Percentiles rank a stretch among this genome's conserved stretches.
phyloP scores from a whole-genome alignment of 2,797 vertebrate genomes.

The Molossus molossus region DNA sequence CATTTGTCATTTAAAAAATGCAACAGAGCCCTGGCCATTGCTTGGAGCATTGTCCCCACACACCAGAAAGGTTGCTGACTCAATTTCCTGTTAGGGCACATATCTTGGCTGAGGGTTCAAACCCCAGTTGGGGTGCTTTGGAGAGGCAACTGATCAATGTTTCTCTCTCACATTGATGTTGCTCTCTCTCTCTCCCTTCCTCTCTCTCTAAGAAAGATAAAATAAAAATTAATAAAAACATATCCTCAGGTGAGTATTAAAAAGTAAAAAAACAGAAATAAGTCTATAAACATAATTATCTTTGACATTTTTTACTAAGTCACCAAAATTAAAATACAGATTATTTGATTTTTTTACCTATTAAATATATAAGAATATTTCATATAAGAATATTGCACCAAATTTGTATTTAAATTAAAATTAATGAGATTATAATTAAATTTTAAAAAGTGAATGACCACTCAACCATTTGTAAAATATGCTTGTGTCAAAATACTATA shows the following conservation, averaged over 20 bases:
- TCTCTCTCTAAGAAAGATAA: no score
- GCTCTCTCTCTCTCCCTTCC: background rate
- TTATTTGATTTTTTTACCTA: background rate
- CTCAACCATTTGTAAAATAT: background rate
- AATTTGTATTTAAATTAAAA: background rate
- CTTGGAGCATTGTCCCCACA: background rate
- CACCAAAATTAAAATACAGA: background rate
- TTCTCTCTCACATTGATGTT: background rate
- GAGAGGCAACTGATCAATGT: background rate
- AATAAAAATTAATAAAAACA: no score
- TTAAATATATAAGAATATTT: background rate
- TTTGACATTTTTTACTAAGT: background rate
- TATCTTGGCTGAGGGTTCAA: no score
- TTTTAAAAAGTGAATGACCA: background rate
- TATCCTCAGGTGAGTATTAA: background rate
- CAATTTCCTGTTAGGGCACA: background rate
- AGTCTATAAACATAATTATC: background rate
- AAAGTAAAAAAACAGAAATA: background rate
- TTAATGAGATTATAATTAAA: background rate
- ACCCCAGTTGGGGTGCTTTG: background rate
- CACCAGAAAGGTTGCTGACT: background rate
- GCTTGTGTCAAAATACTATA: background rate
- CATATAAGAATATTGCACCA: background rate
- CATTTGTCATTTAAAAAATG: background rate
- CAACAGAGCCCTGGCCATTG: background rate